Conservation (phyloP, 2,113 vertebrate genomes). For the Gambusia affinis region DNA sequence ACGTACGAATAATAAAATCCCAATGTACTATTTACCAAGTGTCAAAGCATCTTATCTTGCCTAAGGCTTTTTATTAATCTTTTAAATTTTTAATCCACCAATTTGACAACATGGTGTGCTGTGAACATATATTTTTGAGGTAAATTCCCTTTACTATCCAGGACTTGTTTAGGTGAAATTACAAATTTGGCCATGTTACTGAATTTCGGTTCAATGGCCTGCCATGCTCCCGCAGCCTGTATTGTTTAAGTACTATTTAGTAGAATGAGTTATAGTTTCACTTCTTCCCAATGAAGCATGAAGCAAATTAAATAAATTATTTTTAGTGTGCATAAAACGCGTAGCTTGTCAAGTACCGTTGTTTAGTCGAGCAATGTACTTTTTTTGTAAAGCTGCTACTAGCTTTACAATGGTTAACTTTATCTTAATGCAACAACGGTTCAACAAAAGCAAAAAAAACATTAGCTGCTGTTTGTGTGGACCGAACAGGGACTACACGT, state of each 20-base stretch:
- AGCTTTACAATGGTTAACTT: not conserved
- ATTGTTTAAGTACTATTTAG: not conserved
- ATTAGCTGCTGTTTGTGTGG: not conserved
- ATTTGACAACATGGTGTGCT: too few species aligned
- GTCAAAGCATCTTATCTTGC: too few species aligned
- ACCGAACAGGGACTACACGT: too few species aligned
- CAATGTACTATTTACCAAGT: too few species aligned
- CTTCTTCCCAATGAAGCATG: not conserved
- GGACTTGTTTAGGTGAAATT: not conserved
- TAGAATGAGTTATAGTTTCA: not conserved
- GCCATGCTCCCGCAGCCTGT: not conserved
- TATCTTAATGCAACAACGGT: not conserved
- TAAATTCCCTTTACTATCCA: not conserved
- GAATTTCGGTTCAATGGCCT: conserved; percentile 1
- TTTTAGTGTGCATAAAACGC: not conserved
- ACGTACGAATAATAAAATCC: not conserved
- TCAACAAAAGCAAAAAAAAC: not conserved
- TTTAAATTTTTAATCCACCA: too few species aligned
- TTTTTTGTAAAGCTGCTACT: not conserved
- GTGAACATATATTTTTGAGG: not conserved
- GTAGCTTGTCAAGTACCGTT: not conserved
- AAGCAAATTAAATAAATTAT: not conserved
- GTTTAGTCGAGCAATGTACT: not conserved
- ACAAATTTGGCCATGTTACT: not conserved
- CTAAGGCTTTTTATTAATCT: too few species aligned